These are phyloP conservation scores for Podarcis cretensis DNA, from an alignment of 2,113 vertebrate genomes.

Conservation along the genomic window DNA sequence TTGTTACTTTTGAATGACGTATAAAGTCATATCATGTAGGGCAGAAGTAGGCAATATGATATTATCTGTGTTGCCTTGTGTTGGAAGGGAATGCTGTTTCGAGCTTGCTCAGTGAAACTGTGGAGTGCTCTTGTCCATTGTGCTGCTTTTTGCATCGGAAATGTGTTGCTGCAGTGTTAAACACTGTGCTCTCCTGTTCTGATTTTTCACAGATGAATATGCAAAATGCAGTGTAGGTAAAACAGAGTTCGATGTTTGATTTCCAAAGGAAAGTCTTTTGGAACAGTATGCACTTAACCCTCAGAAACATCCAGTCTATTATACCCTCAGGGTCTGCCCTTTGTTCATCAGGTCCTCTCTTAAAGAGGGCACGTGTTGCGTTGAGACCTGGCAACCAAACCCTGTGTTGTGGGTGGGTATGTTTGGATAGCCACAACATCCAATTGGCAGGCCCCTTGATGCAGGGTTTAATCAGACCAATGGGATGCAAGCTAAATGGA, in stretches of 20 bases:
- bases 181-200: not conserved
- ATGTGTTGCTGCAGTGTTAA: accelerated
- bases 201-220: not conserved
- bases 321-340: slow-evolving; percentile 10
- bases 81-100: accelerated
- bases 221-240: not conserved
- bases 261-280: not conserved
- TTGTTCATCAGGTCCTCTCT: not conserved
- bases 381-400: no score
- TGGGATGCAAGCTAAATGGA: no score
- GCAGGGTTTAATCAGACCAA: no score
- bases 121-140: not conserved
- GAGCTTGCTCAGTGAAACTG: not conserved
- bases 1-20: not conserved
- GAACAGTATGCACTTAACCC: accelerated
- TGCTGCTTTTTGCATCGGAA: not conserved
- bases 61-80: not conserved
- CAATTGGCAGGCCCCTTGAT: no score
- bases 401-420: no score
- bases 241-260: not conserved
- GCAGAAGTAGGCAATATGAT: not conserved
- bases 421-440: no score
- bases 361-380: no score
- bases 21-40: not conserved
- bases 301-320: slow-evolving; percentile 31